Evolutionary conservation across 2,888 invertebrate species (phyloP).

Genomic region (Pyrocoelia pectoralis): DNA sequence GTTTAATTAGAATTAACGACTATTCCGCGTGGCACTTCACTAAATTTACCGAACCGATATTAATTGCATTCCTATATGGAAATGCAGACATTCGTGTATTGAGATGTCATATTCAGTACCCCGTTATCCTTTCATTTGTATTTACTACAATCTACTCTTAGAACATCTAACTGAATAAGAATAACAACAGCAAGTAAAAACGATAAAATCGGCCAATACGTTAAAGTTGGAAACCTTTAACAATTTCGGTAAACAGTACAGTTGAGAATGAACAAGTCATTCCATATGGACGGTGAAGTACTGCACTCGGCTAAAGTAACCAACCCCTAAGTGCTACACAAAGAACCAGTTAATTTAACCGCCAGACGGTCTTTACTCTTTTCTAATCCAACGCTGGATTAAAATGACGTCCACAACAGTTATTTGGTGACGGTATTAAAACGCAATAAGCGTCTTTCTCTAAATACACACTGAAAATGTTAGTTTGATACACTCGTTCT

Average conservation of each 20-base stretch:
- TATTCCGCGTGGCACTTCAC: conserved; percentile 3
- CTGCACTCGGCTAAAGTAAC: conserved; percentile 17
- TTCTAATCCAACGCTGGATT: conserved; percentile 35
- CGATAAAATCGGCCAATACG: not conserved
- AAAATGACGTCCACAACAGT: conserved; percentile 37
- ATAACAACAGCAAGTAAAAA: not conserved
- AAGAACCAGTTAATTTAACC: conserved; percentile 35
- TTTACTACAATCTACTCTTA: not conserved
- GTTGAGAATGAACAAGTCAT: conserved; percentile 19
- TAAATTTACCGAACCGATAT: conserved; percentile 25
- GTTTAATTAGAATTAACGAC: conserved; percentile 4
- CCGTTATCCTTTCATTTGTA: not conserved
- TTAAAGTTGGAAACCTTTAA: conserved; percentile 14
- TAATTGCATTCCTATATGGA: conserved; percentile 34
- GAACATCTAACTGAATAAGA: not conserved
- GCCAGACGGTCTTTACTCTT: conserved; percentile 36
- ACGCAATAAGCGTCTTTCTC: conserved; percentile 24
- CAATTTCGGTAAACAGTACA: conserved; percentile 24
- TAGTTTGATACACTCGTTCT: too few species aligned
- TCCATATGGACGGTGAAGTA: conserved; percentile 22
- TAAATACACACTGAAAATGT: conserved; percentile 4
- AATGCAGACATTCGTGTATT: conserved; percentile 34
- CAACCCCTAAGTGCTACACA: conserved; percentile 18
- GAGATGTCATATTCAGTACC: conserved; percentile 33
- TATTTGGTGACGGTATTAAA: conserved; percentile 35